phyloP scores from a whole-genome alignment of 2,113 vertebrate genomes.

The Chloropsis hardwickii region DNA sequence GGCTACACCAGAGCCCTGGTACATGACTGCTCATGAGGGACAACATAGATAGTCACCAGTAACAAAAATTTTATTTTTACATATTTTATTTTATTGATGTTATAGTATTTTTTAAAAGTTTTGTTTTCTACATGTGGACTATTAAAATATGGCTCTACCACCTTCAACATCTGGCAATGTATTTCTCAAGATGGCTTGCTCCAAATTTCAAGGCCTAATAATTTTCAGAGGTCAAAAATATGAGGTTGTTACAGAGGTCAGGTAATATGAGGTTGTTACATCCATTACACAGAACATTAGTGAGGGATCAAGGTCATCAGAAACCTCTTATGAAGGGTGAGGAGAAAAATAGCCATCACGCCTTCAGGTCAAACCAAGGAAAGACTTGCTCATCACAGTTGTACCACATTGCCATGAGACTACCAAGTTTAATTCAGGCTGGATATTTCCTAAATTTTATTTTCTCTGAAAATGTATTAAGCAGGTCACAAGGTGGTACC shows the following conservation, averaged over 20 bases:
- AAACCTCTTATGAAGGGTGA: background rate
- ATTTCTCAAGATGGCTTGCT: background rate
- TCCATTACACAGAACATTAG: background rate
- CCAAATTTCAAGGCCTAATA: background rate
- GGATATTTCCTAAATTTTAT: background rate
- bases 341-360: background rate
- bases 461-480: background rate
- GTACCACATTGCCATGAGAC: background rate
- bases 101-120: background rate
- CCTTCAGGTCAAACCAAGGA: background rate
- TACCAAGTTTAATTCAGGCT: background rate
- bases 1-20: background rate
- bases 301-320: background rate
- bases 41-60: background rate
- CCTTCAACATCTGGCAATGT: background rate
- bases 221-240: background rate
- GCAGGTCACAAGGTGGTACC: background rate
- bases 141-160: background rate
- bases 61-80: background rate
- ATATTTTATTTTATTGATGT: background rate
- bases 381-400: background rate
- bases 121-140: background rate
- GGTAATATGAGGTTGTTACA: background rate
- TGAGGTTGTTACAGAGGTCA: too few relatives aligned
- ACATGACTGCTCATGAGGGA: background rate